Percentiles rank a stretch among this genome's conserved stretches.
Evolutionary conservation across 2,888 invertebrate genomes (phyloP).

Genomic region (Muschampia staudingeri): DNA sequence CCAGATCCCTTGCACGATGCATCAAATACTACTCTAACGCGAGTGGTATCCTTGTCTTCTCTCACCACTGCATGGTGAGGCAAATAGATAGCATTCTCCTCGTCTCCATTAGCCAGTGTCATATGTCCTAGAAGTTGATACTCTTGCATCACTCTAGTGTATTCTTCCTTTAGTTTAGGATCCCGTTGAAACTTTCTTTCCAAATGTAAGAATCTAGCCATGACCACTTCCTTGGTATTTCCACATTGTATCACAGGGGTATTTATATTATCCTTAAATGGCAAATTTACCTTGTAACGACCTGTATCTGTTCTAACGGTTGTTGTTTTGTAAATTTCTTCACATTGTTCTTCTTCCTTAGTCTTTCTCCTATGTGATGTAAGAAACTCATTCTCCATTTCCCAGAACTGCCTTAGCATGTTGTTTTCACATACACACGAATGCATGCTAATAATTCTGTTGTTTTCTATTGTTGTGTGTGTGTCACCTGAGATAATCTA

Average conservation of each 20-base stretch:
- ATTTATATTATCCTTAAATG: background rate
- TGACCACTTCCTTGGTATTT: background rate
- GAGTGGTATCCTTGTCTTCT: slow-evolving; percentile 6
- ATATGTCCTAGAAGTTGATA: background rate
- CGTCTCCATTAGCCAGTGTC: background rate
- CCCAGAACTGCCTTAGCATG: slow-evolving; percentile 50
- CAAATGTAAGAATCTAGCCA: background rate
- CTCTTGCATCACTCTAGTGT: slow-evolving; percentile 2
- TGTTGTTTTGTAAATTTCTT: slow-evolving; percentile 12
- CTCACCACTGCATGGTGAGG: slow-evolving; percentile 7
- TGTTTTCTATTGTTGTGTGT: slow-evolving; percentile 4
- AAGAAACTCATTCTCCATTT: slow-evolving; percentile 41
- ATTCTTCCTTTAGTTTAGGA: slow-evolving; percentile 12
- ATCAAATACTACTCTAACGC: slow-evolving; percentile 5
- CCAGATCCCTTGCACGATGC: slow-evolving; percentile 1
- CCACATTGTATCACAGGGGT: slow-evolving; percentile 1
- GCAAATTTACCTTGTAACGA: background rate
- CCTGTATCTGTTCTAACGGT: slow-evolving; percentile 5
- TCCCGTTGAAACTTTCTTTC: background rate
- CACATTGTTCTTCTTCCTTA: background rate
- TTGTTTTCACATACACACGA: slow-evolving; percentile 25
- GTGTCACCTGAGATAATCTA: slow-evolving; percentile 6
- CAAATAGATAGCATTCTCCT: background rate
- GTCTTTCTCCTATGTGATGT: background rate
- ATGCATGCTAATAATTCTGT: slow-evolving; percentile 13